Conservation (phyloP, 2,888 invertebrate species). For the Pollenia angustigena region DNA sequence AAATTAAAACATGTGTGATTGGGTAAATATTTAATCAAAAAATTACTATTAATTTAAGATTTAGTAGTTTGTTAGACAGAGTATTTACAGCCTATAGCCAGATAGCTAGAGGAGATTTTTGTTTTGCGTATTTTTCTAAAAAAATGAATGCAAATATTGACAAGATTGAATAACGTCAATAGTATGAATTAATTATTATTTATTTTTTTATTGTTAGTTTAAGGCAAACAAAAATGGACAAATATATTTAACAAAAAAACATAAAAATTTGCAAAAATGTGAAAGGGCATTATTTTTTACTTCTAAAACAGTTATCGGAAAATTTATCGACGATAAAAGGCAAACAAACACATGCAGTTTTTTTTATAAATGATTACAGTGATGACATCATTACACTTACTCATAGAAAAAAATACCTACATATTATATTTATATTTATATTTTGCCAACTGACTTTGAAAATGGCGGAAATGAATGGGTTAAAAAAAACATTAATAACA, state of each 20-base stretch:
- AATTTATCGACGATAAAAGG: conserved; percentile 21
- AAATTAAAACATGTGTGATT: conserved; percentile 3
- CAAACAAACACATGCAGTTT: conserved; percentile 26
- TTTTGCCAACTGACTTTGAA: neutral
- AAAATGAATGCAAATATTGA: conserved; percentile 23
- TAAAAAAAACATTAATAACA: neutral
- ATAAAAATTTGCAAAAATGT: neutral
- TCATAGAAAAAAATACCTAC: neutral
- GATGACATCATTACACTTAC: conserved; percentile 20
- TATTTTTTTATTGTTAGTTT: neutral
- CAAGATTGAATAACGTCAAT: neutral
- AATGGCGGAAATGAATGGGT: neutral
- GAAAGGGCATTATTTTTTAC: neutral
- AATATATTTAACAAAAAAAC: conserved; percentile 1
- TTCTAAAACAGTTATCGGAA: conserved; percentile 9
- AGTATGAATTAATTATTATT: neutral
- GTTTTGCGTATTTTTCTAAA: neutral
- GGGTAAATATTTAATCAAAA: conserved; percentile 13
- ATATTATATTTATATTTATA: neutral
- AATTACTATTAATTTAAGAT: neutral
- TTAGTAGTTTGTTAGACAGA: neutral
- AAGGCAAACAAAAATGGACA: conserved; percentile 5
- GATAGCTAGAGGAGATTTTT: neutral
- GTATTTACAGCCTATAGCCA: too few species aligned
- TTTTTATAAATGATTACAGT: neutral